These are phyloP conservation scores for Setophaga kirtlandii DNA, from an alignment of 2,113 vertebrate species.

Conservation along the genomic window DNA sequence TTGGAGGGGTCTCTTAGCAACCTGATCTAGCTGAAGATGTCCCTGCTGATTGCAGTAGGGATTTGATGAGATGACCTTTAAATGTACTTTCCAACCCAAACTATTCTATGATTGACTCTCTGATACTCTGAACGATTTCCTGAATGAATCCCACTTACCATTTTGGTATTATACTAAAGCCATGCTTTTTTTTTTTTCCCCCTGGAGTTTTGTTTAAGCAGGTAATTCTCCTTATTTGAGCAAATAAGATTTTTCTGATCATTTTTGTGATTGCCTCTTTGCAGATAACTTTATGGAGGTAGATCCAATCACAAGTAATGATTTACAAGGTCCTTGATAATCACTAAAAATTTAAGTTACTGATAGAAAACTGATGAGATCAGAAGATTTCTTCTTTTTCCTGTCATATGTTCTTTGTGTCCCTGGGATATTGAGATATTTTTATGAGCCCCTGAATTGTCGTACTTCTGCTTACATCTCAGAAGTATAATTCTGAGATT, in stretches of 20 bases:
- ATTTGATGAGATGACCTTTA: neutral
- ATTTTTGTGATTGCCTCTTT: neutral
- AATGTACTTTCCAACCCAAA: neutral
- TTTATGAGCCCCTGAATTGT: neutral
- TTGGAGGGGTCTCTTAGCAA: neutral
- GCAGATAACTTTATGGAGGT: neutral
- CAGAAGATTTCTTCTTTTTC: neutral
- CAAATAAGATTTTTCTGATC: neutral
- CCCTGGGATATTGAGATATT: neutral
- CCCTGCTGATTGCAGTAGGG: neutral
- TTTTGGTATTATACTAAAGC: neutral
- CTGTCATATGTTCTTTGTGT: neutral
- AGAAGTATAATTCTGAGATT: neutral
- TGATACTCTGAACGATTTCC: neutral
- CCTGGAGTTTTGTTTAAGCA: neutral
- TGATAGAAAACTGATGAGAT: neutral
- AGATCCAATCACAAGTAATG: neutral
- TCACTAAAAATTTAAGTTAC: neutral
- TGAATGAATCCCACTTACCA: neutral
- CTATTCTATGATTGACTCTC: neutral
- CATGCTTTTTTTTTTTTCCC: neutral
- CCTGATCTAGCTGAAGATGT: neutral
- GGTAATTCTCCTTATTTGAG: neutral
- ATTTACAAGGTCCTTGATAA: neutral
- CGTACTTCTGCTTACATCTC: neutral